Conservation (phyloP, 2,888 invertebrate genomes). For the Alloplasta piceator region DNA sequence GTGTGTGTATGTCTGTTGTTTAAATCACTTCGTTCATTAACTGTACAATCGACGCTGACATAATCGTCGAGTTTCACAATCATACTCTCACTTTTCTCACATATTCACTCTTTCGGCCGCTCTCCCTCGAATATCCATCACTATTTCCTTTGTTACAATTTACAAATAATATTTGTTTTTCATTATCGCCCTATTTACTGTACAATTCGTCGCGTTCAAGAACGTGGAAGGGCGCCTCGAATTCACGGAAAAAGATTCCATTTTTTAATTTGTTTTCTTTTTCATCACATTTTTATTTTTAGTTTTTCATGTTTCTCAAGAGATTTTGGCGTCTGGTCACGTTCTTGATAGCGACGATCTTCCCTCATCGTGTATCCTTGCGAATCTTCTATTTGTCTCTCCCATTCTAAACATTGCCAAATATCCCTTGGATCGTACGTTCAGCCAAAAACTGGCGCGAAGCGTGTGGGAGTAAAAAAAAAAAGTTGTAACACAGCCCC, state of each 20-base stretch:
- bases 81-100: constrained; percentile 36
- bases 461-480: constrained; percentile 45
- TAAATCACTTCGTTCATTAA: constrained; percentile 39
- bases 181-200: constrained; percentile 73
- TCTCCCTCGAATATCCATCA: constrained; percentile 34
- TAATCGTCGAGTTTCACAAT: constrained; percentile 59
- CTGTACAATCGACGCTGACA: constrained; percentile 62
- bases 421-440: constrained; percentile 48
- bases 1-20: constrained; percentile 76
- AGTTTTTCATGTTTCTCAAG: constrained; percentile 20
- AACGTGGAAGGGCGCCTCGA: constrained; percentile 59
- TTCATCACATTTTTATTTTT: constrained; percentile 21
- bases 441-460: constrained; percentile 54
- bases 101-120: constrained; percentile 52
- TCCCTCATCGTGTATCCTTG: constrained; percentile 8
- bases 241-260: constrained; percentile 42
- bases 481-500: constrained; percentile 75
- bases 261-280: constrained; percentile 22
- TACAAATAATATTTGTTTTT: constrained; percentile 72
- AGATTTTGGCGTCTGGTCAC: constrained; percentile 49
- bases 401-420: constrained; percentile 40
- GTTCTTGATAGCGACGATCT: constrained; percentile 52
- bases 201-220: constrained; percentile 67
- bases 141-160: constrained; percentile 68
- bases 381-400: constrained; percentile 3